Evolutionary conservation across 1,140 invertebrate species (phyloP), one percentile per base, ranked within the genome.

Genomic region (Danaus melanippus): DNA sequence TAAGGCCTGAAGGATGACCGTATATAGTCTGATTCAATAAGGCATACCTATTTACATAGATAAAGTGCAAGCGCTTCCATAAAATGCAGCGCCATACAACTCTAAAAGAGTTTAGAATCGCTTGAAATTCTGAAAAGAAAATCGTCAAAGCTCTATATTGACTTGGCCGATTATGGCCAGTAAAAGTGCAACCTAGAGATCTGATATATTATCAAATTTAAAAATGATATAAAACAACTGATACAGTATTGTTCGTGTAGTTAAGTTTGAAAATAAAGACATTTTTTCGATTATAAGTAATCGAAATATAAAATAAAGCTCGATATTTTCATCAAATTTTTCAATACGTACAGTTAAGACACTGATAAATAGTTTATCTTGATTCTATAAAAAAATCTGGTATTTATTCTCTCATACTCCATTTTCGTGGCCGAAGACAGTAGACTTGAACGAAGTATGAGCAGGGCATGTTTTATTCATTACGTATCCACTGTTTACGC

Each of bases 131-230:
- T 79, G 68, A 78, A 79, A 83, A 80, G 77, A 79, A 80, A 80
- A 79, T 78, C 78, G 73, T 84, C 80, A 84, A 81, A 81, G 80
- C 79, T 79, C 74, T 79, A 80, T 83, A 83, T 83, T 81, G 78
- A 76, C 76, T 74, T 58, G 58, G 59, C 42, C 59, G 21, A 46
- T 54, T 58, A 55, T 41, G 67, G 71, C 75, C 62, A 64, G 44
- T 12, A 67, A 54, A 57, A 5, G 2, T 8, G 63, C 61, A 3
- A 7, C 6, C 2, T 32, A 32, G 6, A 59, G 32, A 12, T 12
- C 0, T 42, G 7, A 12, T n/a, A n/a, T 4, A 32, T 1, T 12
- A 57, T 32, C 3, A 40, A 12, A 11, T n/a, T 44, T 6, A n/a
- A 46, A 10, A 12, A 46, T 11, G 12, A 12, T 15, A 12, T 9